These are phyloP conservation scores for Synanthedon vespiformis DNA, from an alignment of 2,888 invertebrate genomes.

Conservation along the genomic window DNA sequence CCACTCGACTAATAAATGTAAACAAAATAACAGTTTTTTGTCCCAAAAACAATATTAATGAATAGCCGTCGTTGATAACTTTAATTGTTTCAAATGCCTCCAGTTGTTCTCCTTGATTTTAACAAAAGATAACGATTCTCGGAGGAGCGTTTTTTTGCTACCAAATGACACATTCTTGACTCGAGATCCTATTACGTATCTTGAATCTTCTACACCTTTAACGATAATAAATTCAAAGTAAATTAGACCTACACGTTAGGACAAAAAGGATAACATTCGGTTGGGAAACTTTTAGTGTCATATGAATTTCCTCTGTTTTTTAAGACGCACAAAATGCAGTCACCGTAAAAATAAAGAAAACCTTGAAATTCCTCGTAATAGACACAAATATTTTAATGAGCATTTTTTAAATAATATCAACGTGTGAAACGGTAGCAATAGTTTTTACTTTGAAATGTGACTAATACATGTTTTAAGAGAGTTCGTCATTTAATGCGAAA, in stretches of 20 bases:
- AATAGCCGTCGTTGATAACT: constrained; percentile 42
- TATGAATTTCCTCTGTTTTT: constrained; percentile 15
- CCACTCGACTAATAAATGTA: constrained; percentile 65
- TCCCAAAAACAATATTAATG: constrained; percentile 51
- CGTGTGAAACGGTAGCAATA: constrained; percentile 34
- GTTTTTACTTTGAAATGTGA: constrained; percentile 26
- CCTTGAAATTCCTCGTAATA: constrained; percentile 44
- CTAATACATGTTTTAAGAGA: neutral
- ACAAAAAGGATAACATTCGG: constrained; percentile 7
- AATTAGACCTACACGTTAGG: constrained; percentile 1
- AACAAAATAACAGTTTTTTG: constrained; percentile 61
- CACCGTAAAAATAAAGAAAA: constrained; percentile 30
- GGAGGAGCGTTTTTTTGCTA: constrained; percentile 23
- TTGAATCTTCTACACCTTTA: constrained; percentile 8
- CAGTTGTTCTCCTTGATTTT: constrained; percentile 33
- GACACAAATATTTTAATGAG: constrained; percentile 59
- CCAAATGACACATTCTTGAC: constrained; percentile 31
- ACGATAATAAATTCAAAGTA: neutral
- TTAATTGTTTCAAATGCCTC: constrained; percentile 53
- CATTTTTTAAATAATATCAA: constrained; percentile 38
- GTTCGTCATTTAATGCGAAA: constrained; percentile 11
- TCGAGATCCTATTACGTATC: constrained; percentile 18
- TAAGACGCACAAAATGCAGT: constrained; percentile 24
- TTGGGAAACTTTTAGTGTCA: constrained; percentile 2
- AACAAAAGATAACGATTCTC: constrained; percentile 27